Percentiles rank a stretch among this genome's conserved stretches.
phyloP scores from a whole-genome alignment of 2,113 vertebrate species.

The Cisticola juncidis region DNA sequence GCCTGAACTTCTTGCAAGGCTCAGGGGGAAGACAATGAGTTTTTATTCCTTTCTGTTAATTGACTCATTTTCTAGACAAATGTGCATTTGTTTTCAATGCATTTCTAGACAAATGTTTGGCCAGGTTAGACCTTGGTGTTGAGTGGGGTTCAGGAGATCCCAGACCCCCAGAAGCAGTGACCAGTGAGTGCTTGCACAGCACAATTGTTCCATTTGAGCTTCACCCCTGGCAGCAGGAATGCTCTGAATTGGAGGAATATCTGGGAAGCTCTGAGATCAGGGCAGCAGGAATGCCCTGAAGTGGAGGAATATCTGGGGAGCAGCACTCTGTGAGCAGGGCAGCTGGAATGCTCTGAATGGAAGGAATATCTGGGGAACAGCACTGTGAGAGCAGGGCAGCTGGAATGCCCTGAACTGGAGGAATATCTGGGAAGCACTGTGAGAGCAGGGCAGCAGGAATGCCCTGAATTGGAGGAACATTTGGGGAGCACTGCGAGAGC shows the following conservation, averaged over 20 bases:
- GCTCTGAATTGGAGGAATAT: background rate
- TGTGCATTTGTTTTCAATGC: too few species aligned
- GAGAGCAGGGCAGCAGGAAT: background rate
- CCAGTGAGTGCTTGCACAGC: background rate
- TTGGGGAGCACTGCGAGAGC: background rate
- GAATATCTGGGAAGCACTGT: rapidly evolving
- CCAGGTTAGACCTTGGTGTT: background rate
- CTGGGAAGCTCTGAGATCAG: background rate
- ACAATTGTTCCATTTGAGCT: background rate
- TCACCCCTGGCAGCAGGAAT: background rate
- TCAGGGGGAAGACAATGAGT: background rate
- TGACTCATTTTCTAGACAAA: background rate
- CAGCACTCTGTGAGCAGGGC: rapidly evolving
- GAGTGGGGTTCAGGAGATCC: background rate
- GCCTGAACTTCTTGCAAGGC: background rate
- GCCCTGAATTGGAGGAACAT: too few species aligned
- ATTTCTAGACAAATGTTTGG: too few species aligned
- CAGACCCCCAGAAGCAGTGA: background rate
- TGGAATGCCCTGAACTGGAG: too few species aligned
- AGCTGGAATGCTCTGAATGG: too few species aligned
- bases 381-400: rapidly evolving
- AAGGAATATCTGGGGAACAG: rapidly evolving
- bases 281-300: too few species aligned
- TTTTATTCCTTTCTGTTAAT: background rate
- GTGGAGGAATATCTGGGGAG: rapidly evolving